Percentiles rank a stretch among this genome's conserved stretches.
Conservation (phyloP, 1,140 invertebrate species). For the Elymnias hypermnestra region DNA sequence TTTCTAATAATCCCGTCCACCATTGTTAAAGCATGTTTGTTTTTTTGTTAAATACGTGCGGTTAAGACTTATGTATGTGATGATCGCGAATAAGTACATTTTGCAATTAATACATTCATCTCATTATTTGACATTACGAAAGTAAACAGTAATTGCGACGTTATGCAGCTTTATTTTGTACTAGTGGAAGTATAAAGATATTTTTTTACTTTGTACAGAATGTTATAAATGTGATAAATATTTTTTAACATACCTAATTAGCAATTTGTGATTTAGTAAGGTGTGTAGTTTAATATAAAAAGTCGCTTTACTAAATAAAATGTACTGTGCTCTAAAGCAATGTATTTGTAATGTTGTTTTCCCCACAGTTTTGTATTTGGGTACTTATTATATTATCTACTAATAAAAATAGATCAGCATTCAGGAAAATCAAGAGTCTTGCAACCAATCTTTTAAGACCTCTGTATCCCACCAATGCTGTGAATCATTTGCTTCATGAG, state of each 20-base stretch:
- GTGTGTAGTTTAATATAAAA: constrained; percentile 64
- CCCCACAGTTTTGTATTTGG: constrained; percentile 65
- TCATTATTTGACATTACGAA: not conserved
- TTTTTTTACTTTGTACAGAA: constrained; percentile 74
- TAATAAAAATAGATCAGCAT: constrained; percentile 46
- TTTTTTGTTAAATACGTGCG: not conserved
- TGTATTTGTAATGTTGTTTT: constrained; percentile 62
- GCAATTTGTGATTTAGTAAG: constrained; percentile 66
- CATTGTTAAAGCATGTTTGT: not conserved
- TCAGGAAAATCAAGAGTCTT: constrained; percentile 63
- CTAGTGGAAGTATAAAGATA: constrained; percentile 63
- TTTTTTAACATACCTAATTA: constrained; percentile 72
- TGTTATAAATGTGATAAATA: constrained; percentile 73
- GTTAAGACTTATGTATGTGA: not conserved
- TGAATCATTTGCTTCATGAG: constrained; percentile 75
- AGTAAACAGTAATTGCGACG: constrained; percentile 26
- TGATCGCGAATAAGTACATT: constrained; percentile 1
- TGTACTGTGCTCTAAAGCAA: constrained; percentile 50
- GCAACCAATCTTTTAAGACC: constrained; percentile 65
- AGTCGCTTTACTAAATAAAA: constrained; percentile 67
- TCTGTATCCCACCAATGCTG: constrained; percentile 73
- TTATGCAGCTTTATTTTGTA: constrained; percentile 61
- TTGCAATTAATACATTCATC: not conserved
- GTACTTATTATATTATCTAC: constrained; percentile 65
- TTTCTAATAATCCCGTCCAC: not conserved